A percentile compares a stretch with the other conserved stretches of the same genome.
These are phyloP conservation scores for Tachuris rubrigastra DNA, from an alignment of 2,113 vertebrate species.

Conservation along the genomic window DNA sequence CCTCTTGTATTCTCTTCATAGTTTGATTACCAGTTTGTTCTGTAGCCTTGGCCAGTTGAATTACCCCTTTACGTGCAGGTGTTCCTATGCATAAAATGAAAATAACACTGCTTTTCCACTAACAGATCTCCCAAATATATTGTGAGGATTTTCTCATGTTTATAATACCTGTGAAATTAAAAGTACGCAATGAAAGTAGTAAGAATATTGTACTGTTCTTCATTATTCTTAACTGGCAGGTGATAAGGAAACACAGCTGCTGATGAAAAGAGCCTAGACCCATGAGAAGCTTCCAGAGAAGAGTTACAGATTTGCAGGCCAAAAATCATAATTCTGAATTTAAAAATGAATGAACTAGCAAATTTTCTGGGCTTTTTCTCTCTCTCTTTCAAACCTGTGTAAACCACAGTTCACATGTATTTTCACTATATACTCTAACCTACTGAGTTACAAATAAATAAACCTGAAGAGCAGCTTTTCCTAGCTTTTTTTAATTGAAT, in stretches of 20 bases:
- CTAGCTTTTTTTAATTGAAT: background rate
- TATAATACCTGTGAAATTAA: background rate
- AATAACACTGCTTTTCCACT: background rate
- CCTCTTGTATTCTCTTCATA: background rate
- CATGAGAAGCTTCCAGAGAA: background rate
- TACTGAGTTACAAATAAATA: background rate
- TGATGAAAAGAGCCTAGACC: background rate
- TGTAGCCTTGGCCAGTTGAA: background rate
- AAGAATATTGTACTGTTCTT: background rate
- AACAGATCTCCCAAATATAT: background rate
- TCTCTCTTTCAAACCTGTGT: background rate
- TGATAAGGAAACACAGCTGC: background rate
- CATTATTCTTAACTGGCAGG: background rate
- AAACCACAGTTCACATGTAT: background rate
- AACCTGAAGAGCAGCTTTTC: background rate
- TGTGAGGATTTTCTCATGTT: background rate
- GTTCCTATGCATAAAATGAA: background rate
- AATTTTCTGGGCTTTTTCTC: background rate
- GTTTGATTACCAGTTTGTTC: background rate
- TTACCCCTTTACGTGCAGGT: background rate
- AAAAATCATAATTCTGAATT: background rate
- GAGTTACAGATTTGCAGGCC: background rate
- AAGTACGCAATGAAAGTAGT: background rate
- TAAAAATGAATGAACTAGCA: background rate
- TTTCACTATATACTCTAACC: background rate